Percentiles rank a stretch among this genome's conserved stretches.
Evolutionary conservation across 2,888 invertebrate genomes (phyloP).

Genomic region (Acholoe squamosa): DNA sequence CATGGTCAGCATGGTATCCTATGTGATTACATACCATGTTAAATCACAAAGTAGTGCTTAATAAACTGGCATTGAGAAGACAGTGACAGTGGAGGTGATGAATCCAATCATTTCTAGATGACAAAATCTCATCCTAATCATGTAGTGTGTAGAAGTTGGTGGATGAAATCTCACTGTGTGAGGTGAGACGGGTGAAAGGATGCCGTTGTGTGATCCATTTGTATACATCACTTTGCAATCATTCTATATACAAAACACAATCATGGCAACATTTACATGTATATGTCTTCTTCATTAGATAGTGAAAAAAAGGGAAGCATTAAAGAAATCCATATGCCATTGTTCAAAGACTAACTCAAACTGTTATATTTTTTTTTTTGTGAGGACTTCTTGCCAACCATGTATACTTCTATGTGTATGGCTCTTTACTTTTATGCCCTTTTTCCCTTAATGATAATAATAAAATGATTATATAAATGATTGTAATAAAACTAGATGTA

Average conservation of each 20-base stretch:
- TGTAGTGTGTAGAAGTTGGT: slow-evolving; percentile 10
- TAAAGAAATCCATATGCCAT: slow-evolving; percentile 41
- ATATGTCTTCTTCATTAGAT: background rate
- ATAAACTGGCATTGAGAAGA: slow-evolving; percentile 30
- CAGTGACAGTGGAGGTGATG: too few relatives aligned
- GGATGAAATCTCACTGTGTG: background rate
- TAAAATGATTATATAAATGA: too few relatives aligned
- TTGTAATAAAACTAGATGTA: too few relatives aligned
- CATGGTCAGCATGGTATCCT: too few relatives aligned
- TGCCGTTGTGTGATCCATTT: background rate
- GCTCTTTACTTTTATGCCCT: too few relatives aligned
- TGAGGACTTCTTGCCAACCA: too few relatives aligned
- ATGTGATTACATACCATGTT: background rate
- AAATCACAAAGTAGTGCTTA: slow-evolving; percentile 43
- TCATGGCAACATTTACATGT: background rate
- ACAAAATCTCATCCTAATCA: background rate
- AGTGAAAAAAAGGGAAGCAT: background rate
- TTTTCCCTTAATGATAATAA: too few relatives aligned
- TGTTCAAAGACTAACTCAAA: too few relatives aligned
- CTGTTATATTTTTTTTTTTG: too few relatives aligned
- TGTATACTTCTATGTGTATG: too few relatives aligned
- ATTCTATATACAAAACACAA: background rate
- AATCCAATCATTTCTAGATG: background rate
- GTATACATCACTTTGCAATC: background rate
- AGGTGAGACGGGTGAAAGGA: background rate